Conservation (phyloP, 1,140 invertebrate species). For the Manduca sexta region DNA sequence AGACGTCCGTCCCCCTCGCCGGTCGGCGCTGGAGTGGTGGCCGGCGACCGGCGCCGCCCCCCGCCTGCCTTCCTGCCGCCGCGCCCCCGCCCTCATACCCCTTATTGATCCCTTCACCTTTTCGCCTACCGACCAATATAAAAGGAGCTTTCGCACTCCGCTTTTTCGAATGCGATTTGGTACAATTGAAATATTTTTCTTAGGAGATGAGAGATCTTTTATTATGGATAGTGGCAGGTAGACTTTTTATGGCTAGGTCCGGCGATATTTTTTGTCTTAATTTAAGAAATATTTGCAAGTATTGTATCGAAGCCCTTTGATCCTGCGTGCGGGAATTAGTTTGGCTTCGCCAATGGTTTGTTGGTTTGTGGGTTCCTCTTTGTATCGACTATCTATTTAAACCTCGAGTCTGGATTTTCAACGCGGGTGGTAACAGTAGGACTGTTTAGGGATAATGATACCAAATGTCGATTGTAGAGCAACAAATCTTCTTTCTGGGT, state of each 20-base stretch:
- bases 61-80: neutral
- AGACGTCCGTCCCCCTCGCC: neutral
- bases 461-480: no score
- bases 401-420: no score
- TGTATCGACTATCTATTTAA: no score
- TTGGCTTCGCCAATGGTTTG: neutral
- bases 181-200: neutral
- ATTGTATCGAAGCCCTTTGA: constrained; percentile 4
- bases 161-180: constrained; percentile 5
- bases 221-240: no score
- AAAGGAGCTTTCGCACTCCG: constrained; percentile 17
- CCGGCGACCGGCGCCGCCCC: no score
- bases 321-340: neutral
- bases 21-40: constrained; percentile 15
- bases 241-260: constrained; percentile 9
- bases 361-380: no score
- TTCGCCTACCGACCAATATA: constrained; percentile 14
- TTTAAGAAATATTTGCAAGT: constrained; percentile 13
- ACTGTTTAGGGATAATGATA: no score
- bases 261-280: constrained; percentile 5
- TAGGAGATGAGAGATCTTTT: neutral
- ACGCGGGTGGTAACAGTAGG: no score
- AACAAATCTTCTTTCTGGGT: no score
- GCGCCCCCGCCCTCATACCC: constrained; percentile 10
- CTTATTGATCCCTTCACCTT: constrained; percentile 32